Conservation (phyloP, 2,113 vertebrate genomes). For the Myanophis thanlyinensis region DNA sequence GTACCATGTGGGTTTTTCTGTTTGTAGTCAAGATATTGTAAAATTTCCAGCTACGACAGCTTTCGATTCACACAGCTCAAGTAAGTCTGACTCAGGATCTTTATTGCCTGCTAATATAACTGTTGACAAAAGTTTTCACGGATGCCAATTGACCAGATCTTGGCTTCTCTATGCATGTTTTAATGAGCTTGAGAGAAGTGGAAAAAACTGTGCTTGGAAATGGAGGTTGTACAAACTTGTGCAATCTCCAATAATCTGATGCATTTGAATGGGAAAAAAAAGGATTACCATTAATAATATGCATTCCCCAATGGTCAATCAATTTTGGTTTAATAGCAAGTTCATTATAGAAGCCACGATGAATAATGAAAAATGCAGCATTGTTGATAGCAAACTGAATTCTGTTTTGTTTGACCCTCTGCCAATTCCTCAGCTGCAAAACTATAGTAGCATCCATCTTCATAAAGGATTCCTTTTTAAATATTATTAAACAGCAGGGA, state of each 20-base stretch:
- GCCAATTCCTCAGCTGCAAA: background rate
- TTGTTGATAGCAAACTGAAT: background rate
- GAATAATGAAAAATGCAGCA: background rate
- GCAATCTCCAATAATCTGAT: background rate
- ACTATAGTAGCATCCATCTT: background rate
- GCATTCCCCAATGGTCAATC: background rate
- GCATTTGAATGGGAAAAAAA: background rate
- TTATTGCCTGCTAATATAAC: no score
- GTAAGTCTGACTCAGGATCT: no score
- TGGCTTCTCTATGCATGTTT: no score
- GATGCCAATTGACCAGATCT: no score
- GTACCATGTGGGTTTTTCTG: no score
- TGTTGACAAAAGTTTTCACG: no score
- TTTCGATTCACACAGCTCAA: no score
- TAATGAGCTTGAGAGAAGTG: no score
- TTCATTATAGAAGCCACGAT: background rate
- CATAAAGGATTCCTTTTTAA: background rate
- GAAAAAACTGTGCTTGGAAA: no score
- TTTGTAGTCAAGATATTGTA: no score
- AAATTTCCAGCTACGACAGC: no score
- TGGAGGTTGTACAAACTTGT: background rate
- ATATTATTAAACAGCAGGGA: slow-evolving; percentile 39
- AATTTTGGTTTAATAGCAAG: background rate
- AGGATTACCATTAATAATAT: background rate
- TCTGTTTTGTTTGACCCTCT: background rate